phyloP scores from a whole-genome alignment of 92 coral and sea anemone genomes.

The Epizoanthus ramosus region DNA sequence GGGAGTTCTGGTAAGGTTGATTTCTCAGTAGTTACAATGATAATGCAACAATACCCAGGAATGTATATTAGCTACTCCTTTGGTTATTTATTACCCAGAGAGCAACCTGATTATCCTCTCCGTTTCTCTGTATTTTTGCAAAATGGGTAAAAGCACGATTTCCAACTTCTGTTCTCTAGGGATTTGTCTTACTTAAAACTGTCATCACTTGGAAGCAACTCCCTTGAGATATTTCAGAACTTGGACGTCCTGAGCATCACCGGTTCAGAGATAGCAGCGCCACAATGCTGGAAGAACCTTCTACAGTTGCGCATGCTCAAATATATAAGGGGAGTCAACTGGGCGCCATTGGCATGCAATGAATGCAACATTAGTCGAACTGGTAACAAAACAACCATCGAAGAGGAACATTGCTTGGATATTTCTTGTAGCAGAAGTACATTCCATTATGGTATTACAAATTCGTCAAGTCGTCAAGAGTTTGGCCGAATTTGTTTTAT shows the following conservation, averaged over 20 bases:
- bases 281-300: constrained; percentile 9
- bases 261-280: constrained; percentile 4
- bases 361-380: constrained; percentile 20
- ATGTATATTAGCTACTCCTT: background rate
- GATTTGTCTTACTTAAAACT: background rate
- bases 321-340: background rate
- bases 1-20: constrained; percentile 89
- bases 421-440: background rate
- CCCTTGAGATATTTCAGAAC: background rate
- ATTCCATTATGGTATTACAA: constrained; percentile 22
- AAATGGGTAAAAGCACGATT: too few species aligned
- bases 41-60: too few species aligned
- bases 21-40: too few species aligned
- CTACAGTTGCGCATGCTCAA: constrained; percentile 16
- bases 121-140: too few species aligned
- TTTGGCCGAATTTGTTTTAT: constrained; percentile 7
- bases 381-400: background rate
- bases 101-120: too few species aligned
- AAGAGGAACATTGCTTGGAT: background rate
- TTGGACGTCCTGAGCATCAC: background rate
- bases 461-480: background rate
- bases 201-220: background rate
- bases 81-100: background rate
- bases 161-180: background rate
- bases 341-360: background rate